A percentile compares a stretch with the other conserved stretches of the same genome.
These are phyloP conservation scores for Agrotis segetum DNA, from an alignment of 2,888 invertebrate species.

Conservation along the genomic window DNA sequence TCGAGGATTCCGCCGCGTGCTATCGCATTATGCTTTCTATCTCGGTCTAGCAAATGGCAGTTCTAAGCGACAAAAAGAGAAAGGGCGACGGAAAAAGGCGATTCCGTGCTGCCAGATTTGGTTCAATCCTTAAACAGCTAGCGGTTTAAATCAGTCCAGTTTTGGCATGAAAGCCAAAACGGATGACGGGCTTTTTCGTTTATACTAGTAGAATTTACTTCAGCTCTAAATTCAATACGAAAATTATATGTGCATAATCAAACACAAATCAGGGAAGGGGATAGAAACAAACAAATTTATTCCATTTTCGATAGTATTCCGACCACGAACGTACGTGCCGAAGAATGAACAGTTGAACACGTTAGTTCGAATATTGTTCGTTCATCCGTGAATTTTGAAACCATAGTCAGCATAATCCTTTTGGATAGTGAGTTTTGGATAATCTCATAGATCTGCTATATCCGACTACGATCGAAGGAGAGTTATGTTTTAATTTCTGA, in stretches of 20 bases:
- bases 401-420: slow-evolving; percentile 4
- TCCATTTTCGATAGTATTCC: slow-evolving; percentile 13
- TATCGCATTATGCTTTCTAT: no score
- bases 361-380: slow-evolving; percentile 27
- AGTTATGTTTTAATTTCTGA: neutral
- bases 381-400: slow-evolving; percentile 29
- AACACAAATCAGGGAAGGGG: neutral
- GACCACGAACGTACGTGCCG: slow-evolving; percentile 50
- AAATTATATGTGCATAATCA: neutral
- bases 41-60: no score
- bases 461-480: no score
- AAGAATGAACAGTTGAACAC: slow-evolving; percentile 41
- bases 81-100: no score
- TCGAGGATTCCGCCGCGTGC: no score
- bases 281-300: slow-evolving; percentile 12
- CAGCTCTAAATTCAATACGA: neutral
- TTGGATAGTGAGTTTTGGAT: slow-evolving; percentile 4
- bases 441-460: neutral
- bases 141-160: no score
- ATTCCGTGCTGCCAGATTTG: no score
- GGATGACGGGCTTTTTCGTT: no score
- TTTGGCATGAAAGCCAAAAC: no score
- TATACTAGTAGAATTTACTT: no score
- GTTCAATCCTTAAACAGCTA: no score
- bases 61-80: no score